These are phyloP conservation scores for Arizona elegans DNA, from an alignment of 2,113 vertebrate species.

Conservation along the genomic window DNA sequence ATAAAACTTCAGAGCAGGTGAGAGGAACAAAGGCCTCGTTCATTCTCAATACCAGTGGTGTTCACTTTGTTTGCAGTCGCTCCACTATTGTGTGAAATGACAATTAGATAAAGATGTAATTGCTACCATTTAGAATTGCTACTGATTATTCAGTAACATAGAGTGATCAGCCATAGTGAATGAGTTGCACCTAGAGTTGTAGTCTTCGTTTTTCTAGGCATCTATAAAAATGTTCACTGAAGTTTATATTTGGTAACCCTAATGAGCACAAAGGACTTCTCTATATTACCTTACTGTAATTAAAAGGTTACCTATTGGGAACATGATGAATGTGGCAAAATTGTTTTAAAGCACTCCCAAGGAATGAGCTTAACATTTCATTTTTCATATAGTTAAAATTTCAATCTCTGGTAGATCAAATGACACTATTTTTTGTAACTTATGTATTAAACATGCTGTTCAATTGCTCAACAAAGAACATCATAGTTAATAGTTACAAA, in stretches of 20 bases:
- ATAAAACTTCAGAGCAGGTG: conserved; percentile 98
- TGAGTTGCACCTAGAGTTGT: neutral
- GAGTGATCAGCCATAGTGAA: neutral
- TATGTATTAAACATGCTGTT: neutral
- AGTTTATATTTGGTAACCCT: neutral
- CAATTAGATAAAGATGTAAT: neutral
- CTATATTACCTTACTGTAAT: neutral
- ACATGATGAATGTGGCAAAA: neutral
- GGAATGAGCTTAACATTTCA: neutral
- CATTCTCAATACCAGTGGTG: neutral
- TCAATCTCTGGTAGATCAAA: neutral
- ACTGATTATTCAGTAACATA: neutral
- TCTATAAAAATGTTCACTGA: neutral
- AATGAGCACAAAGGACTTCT: neutral
- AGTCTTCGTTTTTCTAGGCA: neutral
- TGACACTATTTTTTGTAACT: neutral
- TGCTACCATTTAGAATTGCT: neutral
- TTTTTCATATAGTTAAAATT: neutral
- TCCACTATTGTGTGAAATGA: neutral
- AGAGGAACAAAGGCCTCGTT: conserved; percentile 23
- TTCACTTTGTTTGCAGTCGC: neutral
- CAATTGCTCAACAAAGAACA: neutral
- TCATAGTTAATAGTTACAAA: neutral
- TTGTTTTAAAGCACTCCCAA: neutral
- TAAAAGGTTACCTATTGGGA: neutral